Base-by-base conservation (phyloP, 2,113 vertebrate genomes). In the Hirundichthys speculiger region DNA sequence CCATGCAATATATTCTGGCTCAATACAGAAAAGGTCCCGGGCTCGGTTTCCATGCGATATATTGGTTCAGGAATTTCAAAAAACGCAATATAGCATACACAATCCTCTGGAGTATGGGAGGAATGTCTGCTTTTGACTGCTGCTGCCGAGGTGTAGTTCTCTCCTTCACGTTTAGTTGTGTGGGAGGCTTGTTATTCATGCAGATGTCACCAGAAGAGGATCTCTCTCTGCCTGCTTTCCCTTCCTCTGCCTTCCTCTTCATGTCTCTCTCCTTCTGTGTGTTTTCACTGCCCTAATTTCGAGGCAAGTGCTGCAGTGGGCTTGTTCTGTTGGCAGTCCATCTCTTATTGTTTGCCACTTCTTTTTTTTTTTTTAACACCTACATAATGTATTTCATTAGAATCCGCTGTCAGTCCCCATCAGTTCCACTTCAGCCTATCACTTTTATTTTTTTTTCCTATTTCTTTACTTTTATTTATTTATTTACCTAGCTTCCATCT, bases 381-480 rank as follows among this genome's bases (percentile, higher is more conserved):
- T 80, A 83, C 80, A 79, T 93, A 75, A 92, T 91, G 75, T 86
- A 87, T 89, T 92, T 89, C 83, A 90, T 89, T 84, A 90, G 75
- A 80, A 80, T 70, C 60, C 48, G 63, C 80, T 86, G 87, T 90
- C 85, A 82, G 69, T 83, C 42, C 66, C 54, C 73, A 64, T 89
- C 86, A 45, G 56, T 83, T 88, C 72, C 81, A 80, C 78, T 82
- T 82, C 66, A 60, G 83, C 78, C 74, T 50, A 67, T 77, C 66
- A 64, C 60, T 73, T 56, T 47, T 19, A 6, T 55, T 64, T 57
- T 46, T 30, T 55, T 39, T n/a, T 38, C 0, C n/a, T 15, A 34
- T 79, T 30, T 21, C 25, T 0, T 30, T 20, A 34, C 79, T 58
- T 72, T 62, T 12, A 60, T 54, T 41, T 47, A 30, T 52, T 40